Percentiles rank a stretch among this genome's conserved stretches.
These are phyloP conservation scores for Bembecia ichneumoniformis DNA, from an alignment of 2,888 invertebrate genomes.

Conservation along the genomic window DNA sequence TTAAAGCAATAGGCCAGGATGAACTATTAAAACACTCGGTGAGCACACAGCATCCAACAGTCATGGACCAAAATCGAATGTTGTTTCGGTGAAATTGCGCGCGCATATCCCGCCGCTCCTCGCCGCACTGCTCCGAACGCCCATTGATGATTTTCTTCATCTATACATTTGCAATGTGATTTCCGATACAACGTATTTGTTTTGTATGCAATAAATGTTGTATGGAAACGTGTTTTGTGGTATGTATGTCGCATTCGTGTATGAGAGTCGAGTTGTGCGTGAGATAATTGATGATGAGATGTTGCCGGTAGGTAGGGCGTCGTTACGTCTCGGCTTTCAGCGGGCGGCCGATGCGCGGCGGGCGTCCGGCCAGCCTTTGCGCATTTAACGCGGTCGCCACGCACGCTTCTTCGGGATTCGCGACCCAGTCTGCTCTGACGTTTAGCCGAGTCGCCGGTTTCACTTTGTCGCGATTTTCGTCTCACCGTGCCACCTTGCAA, in stretches of 20 bases:
- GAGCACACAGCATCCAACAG: slow-evolving; percentile 67
- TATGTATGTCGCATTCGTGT: not conserved
- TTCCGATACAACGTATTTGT: slow-evolving; percentile 24
- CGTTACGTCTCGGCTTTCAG: slow-evolving; percentile 67
- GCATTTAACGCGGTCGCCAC: slow-evolving; percentile 59
- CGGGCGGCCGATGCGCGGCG: slow-evolving; percentile 33
- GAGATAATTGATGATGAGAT: slow-evolving; percentile 23
- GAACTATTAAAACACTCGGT: slow-evolving; percentile 67
- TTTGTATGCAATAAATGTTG: not conserved
- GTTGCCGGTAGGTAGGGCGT: slow-evolving; percentile 63
- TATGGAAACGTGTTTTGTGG: not conserved
- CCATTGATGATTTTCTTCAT: slow-evolving; percentile 69
- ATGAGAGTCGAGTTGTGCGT: slow-evolving; percentile 1
- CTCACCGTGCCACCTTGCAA: slow-evolving; percentile 34
- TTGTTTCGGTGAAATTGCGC: slow-evolving; percentile 63
- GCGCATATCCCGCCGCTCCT: slow-evolving; percentile 48
- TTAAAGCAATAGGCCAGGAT: slow-evolving; percentile 42
- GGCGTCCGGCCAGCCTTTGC: slow-evolving; percentile 34
- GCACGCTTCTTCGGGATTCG: slow-evolving; percentile 47
- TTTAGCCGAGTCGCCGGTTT: slow-evolving; percentile 63
- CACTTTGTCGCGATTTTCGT: slow-evolving; percentile 35
- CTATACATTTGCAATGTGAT: slow-evolving; percentile 49
- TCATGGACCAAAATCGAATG: slow-evolving; percentile 74
- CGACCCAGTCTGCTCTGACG: slow-evolving; percentile 69
- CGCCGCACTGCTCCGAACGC: slow-evolving; percentile 50